Base-by-base conservation (phyloP, 2,113 vertebrate genomes). In the Laterallus jamaicensis region DNA sequence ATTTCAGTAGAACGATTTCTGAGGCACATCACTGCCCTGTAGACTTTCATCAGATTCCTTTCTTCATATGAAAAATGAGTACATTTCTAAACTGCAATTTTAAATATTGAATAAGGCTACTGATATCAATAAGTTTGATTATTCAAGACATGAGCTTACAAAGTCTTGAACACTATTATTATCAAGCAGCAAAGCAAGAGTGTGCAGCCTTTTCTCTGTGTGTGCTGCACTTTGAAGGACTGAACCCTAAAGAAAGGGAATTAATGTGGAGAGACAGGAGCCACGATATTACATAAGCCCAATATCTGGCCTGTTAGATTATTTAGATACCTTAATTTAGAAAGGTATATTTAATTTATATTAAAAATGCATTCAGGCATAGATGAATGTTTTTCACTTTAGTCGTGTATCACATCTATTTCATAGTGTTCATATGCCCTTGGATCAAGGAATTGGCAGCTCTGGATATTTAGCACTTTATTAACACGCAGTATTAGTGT, bases 51-150 rank as follows among this genome's bases (percentile, higher is more conserved):
- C 86, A 95, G 55, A 93, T 97, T 90, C 77, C 93, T 94, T 60
- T 92, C 66, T 95, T 96, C 87, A 84, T 80, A 94, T 92, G 95
- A 97, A 97, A 97, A 95, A 70, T 94, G 88, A 96, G 82, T 76
- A 71, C 68, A 88, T 96, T 81, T 95, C 87, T 95, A 56, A 59
- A 90, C 73, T 59, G 60, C 89, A 81, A 93, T 95, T 96, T 96
- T 96, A 95, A 97, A 97, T 96, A 96, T 97, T 94, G 96, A 96
- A 92, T 94, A 96, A 95, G 58, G 88, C 83, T 88, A 93, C 81
- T 76, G 84, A 94, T 95, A 91, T 84, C 93, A 92, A 78, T 84
- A 96, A 94, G 76, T 91, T 86, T 90, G 92, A 95, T 95, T 96
- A 95, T 90, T 94, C 80, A 88, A 92, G 95, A 92, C 90, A 28